phyloP scores from a whole-genome alignment of 37 sponge, comb jelly and placozoan genomes.

The Cladorhizidae sp. region DNA sequence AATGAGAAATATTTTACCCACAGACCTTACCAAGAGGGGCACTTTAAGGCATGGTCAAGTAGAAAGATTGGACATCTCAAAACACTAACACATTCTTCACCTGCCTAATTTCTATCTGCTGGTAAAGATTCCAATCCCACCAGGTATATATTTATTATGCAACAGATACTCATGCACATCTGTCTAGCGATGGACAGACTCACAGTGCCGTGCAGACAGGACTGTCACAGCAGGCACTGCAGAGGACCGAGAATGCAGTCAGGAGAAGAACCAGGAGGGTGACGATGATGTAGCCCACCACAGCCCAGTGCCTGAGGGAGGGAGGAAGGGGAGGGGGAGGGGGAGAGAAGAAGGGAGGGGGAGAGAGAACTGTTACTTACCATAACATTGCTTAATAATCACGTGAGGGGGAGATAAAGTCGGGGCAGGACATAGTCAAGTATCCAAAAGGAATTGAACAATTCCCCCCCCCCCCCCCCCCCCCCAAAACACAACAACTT shows the following conservation, averaged over 20 bases:
- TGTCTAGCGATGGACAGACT: no score
- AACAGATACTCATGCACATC: no score
- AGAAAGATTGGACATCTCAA: no score
- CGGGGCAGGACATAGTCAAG: background rate
- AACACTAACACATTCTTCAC: no score
- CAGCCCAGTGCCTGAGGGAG: constrained; percentile 36
- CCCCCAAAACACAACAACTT: background rate
- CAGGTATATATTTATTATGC: no score
- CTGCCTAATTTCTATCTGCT: no score
- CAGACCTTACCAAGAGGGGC: no score
- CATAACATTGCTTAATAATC: no score
- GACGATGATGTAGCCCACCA: constrained; percentile 42
- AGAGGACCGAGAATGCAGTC: constrained; percentile 5
- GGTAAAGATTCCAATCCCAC: no score
- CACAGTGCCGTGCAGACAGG: constrained; percentile 30
- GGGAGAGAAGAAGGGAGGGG: background rate
- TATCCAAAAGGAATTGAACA: background rate
- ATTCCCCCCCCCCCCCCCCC: no score
- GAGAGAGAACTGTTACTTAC: background rate
- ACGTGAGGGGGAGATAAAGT: background rate
- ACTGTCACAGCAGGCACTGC: constrained; percentile 9
- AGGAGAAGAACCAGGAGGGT: constrained; percentile 13
- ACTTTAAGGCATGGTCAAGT: no score
- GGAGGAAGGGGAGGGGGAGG: background rate
- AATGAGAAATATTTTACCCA: no score